Percentiles rank a stretch among this genome's conserved stretches.
phyloP scores from a whole-genome alignment of 2,888 invertebrate genomes.

The Noctua janthe region DNA sequence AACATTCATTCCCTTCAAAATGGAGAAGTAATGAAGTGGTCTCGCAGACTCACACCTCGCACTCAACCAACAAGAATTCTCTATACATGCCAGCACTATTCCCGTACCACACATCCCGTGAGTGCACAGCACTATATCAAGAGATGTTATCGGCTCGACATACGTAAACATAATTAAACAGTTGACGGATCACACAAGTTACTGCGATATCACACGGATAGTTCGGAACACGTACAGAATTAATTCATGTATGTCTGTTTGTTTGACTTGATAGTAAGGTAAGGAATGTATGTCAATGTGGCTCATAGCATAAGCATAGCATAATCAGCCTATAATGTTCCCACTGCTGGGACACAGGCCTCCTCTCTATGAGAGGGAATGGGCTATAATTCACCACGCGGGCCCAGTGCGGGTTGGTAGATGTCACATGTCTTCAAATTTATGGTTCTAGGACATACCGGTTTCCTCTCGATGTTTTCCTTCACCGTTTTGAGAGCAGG shows the following conservation, averaged over 20 bases:
- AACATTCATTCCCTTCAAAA: not conserved
- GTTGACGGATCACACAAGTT: conserved; percentile 41
- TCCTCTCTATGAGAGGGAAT: too few species aligned
- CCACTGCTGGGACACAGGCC: too few species aligned
- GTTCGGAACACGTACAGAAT: conserved; percentile 15
- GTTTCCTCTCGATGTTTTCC: too few species aligned
- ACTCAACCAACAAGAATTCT: not conserved
- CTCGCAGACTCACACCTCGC: rapidly evolving
- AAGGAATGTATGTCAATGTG: not conserved
- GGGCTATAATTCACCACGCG: too few species aligned
- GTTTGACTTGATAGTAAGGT: not conserved
- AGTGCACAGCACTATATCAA: conserved; percentile 35
- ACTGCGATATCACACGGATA: conserved; percentile 14
- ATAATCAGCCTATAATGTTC: too few species aligned
- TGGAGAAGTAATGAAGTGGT: not conserved
- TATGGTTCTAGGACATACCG: too few species aligned
- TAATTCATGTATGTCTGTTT: conserved; percentile 25
- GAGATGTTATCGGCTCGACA: conserved; percentile 37
- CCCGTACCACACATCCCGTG: conserved; percentile 11
- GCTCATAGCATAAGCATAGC: not conserved
- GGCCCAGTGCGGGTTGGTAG: too few species aligned
- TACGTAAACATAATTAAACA: conserved; percentile 59
- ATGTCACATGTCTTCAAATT: too few species aligned
- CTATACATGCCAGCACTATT: not conserved
- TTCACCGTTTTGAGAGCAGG: too few species aligned